Conservation (phyloP, 2,888 invertebrate genomes). For the Eupithecia insigniata region DNA sequence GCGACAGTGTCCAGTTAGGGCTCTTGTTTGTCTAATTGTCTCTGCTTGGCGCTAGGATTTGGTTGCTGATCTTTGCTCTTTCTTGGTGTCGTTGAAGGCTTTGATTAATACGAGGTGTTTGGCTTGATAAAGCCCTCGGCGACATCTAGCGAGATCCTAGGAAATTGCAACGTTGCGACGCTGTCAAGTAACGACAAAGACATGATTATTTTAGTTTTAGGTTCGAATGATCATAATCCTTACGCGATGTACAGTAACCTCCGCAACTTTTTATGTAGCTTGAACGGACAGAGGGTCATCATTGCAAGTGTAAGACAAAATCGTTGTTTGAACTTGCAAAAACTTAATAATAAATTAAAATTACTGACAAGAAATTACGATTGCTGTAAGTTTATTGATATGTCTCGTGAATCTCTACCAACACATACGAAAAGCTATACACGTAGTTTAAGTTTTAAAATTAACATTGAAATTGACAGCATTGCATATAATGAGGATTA, state of each 20-base stretch:
- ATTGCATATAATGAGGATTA: neutral
- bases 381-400: neutral
- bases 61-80: too few species aligned
- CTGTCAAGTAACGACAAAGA: neutral
- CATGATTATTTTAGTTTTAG: neutral
- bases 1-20: too few species aligned
- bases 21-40: too few species aligned
- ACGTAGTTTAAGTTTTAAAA: constrained; percentile 5
- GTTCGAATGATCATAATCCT: constrained; percentile 6
- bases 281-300: neutral
- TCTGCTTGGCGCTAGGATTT: too few species aligned
- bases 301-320: neutral
- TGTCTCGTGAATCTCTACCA: neutral
- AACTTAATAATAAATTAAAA: constrained; percentile 1
- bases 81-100: too few species aligned
- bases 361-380: neutral
- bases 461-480: constrained; percentile 6
- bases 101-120: too few species aligned
- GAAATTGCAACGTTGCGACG: neutral
- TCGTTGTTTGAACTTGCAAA: neutral
- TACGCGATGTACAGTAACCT: neutral
- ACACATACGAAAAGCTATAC: neutral
- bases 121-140: too few species aligned
- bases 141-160: neutral
- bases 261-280: constrained; percentile 6